Evolutionary conservation across 1,140 invertebrate genomes (phyloP).

Genomic region (Drosophila takahashii): DNA sequence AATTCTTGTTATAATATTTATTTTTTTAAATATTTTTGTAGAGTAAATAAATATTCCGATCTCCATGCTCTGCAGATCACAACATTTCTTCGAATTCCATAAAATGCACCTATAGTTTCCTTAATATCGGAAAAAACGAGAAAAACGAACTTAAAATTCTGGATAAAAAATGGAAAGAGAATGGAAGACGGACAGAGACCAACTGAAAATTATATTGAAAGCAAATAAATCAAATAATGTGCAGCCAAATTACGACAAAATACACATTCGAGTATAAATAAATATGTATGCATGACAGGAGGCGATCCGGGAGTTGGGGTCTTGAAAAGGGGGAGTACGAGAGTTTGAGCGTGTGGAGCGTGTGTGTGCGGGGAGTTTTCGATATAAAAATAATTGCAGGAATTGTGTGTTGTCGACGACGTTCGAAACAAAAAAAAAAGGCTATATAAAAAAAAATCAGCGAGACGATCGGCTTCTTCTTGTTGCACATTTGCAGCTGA

Average conservation of each 20-base stretch:
- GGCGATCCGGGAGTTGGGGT: constrained; percentile 22
- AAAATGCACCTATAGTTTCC: constrained; percentile 47
- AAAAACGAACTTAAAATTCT: constrained; percentile 56
- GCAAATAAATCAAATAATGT: constrained; percentile 81
- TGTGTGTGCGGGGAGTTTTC: constrained; percentile 59
- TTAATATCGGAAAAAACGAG: constrained; percentile 35
- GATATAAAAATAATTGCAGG: constrained; percentile 82
- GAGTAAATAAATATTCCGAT: background rate
- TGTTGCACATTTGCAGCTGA: constrained; percentile 74
- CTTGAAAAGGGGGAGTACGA: constrained; percentile 3
- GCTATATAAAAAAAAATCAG: constrained; percentile 34
- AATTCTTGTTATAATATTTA: too few relatives aligned
- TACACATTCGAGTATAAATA: constrained; percentile 67
- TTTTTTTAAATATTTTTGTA: background rate
- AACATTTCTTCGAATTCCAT: constrained; percentile 50
- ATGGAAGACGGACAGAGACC: constrained; percentile 22
- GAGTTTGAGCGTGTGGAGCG: constrained; percentile 12
- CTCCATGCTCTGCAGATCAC: background rate
- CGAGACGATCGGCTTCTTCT: constrained; percentile 44
- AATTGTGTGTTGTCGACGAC: constrained; percentile 63
- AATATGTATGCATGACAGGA: constrained; percentile 68
- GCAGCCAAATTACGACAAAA: constrained; percentile 78
- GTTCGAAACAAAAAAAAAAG: constrained; percentile 40
- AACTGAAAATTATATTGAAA: constrained; percentile 72
- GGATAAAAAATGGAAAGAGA: constrained; percentile 56